Evolutionary conservation across 2,888 invertebrate species (phyloP), one percentile per base, ranked within the genome.

Genomic region (Metopia argyrocephala): DNA sequence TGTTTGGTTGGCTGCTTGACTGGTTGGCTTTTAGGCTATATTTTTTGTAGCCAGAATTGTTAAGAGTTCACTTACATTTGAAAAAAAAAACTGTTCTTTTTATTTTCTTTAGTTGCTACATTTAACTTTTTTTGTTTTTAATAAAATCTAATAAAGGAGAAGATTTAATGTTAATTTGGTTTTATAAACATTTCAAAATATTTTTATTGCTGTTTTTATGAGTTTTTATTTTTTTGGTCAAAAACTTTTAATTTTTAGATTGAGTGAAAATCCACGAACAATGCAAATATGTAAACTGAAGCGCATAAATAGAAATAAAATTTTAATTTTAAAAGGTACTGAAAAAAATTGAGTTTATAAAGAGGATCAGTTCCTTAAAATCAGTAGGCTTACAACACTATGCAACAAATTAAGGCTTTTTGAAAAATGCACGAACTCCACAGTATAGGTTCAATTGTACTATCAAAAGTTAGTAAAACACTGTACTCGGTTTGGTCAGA

Each of bases 21-120:
- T 71, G 52, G 66, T 70, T 78, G 74, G 73, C 76, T 74, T 76
- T 74, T 78, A 78, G 76, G 76, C 76, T 73, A 78, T 56, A 46
- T 65, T 38, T 61, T 56, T 69, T 70, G 59, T 65, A 76, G 76
- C 76, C 76, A 73, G 15, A 76, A 76, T 71, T 78, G 65, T 64
- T 64, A 62, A 69, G 69, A 76, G 78, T 69, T 69, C 25, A 64
- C 31, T 64, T 56, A n/a, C n/a, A n/a, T n/a, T n/a, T n/a, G n/a
- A n/a, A n/a, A n/a, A n/a, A n/a, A n/a, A n/a, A n/a, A 68, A 20
- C 56, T 50, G 27, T 3, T n/a, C 25, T 48, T 57, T 59, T 59
- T 6, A 5, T 20, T 59, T 62, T 50, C 57, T 45, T 18, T 54
- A 27, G 25, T 61, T 59, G 15, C 2, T n/a, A 25, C 15, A 27